Percentiles rank a stretch among this genome's conserved stretches.
These are phyloP conservation scores for Crambe crambe DNA, from an alignment of 37 sponge, comb jelly and placozoan species.

Conservation along the genomic window DNA sequence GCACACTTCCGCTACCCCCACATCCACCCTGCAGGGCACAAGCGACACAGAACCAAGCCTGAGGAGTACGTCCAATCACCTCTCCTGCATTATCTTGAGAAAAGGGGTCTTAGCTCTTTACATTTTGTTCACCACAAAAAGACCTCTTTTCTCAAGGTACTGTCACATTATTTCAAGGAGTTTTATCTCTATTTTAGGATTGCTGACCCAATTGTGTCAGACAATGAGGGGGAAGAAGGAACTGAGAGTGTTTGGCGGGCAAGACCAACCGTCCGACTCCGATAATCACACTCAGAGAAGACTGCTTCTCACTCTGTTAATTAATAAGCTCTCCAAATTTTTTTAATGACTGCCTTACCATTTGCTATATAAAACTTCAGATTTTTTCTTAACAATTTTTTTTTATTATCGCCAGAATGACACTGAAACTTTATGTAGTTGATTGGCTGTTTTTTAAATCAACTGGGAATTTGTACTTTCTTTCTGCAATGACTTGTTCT, in stretches of 20 bases:
- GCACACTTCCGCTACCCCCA: conserved; percentile 81
- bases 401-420: not conserved
- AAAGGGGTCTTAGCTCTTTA: not conserved
- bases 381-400: not conserved
- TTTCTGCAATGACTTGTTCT: conserved; percentile 3
- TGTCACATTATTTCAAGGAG: not conserved
- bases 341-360: not conserved
- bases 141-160: not conserved
- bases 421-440: not conserved
- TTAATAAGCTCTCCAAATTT: too few relatives aligned
- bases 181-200: not conserved
- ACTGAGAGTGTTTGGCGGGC: not conserved
- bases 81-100: not conserved
- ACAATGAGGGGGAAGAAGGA: not conserved
- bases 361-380: too few relatives aligned
- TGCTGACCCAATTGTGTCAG: not conserved
- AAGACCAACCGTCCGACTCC: conserved; percentile 13
- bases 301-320: not conserved
- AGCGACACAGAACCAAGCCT: conserved; percentile 44
- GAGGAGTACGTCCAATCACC: not conserved
- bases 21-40: conserved; percentile 31
- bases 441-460: not conserved
- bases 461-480: not conserved
- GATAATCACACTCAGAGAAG: not conserved
- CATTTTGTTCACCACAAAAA: not conserved